phyloP scores from a whole-genome alignment of 2,888 invertebrate genomes.

The Allygus modestus region DNA sequence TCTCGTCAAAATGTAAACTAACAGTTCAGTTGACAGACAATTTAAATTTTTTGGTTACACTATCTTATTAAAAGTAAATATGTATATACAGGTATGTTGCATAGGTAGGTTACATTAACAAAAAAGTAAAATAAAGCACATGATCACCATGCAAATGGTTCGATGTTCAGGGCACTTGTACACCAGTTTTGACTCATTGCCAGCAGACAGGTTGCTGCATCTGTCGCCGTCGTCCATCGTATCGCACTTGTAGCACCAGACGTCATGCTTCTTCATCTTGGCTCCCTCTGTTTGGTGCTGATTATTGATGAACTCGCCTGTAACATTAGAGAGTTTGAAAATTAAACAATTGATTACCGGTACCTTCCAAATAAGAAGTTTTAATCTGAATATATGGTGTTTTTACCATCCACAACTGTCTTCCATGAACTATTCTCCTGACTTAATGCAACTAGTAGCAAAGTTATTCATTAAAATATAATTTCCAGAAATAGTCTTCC shows the following conservation, averaged over 20 bases:
- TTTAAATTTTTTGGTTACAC: too few species aligned
- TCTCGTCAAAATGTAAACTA: too few species aligned
- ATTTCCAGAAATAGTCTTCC: too few species aligned
- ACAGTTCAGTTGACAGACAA: too few species aligned
- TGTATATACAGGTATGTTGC: not conserved
- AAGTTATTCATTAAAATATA: too few species aligned
- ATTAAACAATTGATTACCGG: too few species aligned
- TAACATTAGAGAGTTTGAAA: not conserved
- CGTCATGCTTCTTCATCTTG: conserved; percentile 85
- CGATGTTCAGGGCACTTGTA: conserved; percentile 87
- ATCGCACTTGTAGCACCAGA: conserved; percentile 90
- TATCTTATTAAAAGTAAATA: not conserved
- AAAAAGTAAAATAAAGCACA: too few species aligned
- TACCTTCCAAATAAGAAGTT: too few species aligned
- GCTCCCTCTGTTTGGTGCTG: conserved; percentile 84
- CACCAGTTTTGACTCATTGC: conserved; percentile 80
- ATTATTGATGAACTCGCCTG: conserved; percentile 63
- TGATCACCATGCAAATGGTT: conserved; percentile 85
- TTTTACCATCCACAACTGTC: too few species aligned
- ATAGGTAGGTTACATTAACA: not conserved
- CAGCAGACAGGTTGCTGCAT: conserved; percentile 80
- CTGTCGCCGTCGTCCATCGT: conserved; percentile 86
- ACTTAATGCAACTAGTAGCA: too few species aligned
- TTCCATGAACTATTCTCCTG: too few species aligned
- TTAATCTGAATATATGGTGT: too few species aligned